phyloP scores from a whole-genome alignment of 2,797 vertebrate species.

The Lepidocolaptes lacrymiger region DNA sequence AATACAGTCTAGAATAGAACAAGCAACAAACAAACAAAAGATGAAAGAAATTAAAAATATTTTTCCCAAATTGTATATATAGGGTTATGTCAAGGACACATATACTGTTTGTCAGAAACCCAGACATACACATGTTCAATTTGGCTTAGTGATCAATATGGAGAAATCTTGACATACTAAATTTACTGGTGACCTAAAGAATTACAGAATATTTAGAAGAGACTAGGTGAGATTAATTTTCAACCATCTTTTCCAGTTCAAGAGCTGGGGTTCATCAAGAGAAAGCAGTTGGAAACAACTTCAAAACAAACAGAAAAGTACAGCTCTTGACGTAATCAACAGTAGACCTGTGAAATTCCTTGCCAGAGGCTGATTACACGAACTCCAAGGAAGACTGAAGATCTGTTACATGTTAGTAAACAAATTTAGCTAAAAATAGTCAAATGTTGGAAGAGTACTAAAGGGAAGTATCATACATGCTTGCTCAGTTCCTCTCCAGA shows the following conservation, averaged over 20 bases:
- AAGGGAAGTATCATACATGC: neutral
- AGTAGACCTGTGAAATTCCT: neutral
- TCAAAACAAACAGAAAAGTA: neutral
- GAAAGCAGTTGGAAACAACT: neutral
- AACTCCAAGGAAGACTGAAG: neutral
- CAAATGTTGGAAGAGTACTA: neutral
- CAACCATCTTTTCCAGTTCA: neutral
- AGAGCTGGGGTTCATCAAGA: neutral
- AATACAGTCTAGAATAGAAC: neutral
- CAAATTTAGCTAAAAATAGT: neutral
- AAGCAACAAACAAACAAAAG: neutral
- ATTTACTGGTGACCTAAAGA: neutral
- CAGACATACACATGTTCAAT: neutral
- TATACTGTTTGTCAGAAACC: neutral
- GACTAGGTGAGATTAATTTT: neutral
- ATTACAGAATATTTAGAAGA: neutral
- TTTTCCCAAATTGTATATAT: neutral
- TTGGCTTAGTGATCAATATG: neutral
- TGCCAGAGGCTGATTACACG: neutral
- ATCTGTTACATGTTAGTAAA: neutral
- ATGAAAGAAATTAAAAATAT: neutral
- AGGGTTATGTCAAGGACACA: neutral
- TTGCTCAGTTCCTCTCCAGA: neutral
- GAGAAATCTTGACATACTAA: neutral
- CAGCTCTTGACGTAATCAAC: neutral